Evolutionary conservation across 2,113 vertebrate genomes (phyloP), one percentile per base, ranked within the genome.

Genomic region (Hipposideros armiger): DNA sequence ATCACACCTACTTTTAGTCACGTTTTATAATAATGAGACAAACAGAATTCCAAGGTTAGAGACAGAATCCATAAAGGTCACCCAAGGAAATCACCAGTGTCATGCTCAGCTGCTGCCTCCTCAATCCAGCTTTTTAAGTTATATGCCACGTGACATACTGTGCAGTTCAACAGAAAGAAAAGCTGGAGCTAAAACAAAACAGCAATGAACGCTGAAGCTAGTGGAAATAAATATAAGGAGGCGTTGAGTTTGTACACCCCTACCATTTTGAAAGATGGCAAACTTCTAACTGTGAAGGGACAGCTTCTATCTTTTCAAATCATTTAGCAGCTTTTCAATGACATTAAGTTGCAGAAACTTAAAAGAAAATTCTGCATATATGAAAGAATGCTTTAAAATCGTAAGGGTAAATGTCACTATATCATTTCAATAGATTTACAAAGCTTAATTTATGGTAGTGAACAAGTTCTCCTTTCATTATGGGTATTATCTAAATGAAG

Each of bases 391-490:
- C 20, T 95, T 95, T 85, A 66, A 77, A 73, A 82, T 36, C 42
- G 42, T 56, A 45, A 93, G 36, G 62, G 13, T 66, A 70, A 85
- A 54, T 81, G 20, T 69, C 54, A 73, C 26, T 84, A 15, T 24
- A 52, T 40, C 1, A 82, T 36, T 80, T 88, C 69, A 73, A 69
- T 69, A 58, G 42, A 81, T 11, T 62, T 58, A 50, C 58, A 1
- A 91, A 85, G 2, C 74, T 85, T 81, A 77, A 96, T 73, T 54
- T 14, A 85, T 67, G 58, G 30, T n/a, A 96, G 32, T 95, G 40
- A 88, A 64, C 32, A 91, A 91, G 45, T 80, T 93, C 72, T 78
- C 2, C 72, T 91, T 91, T 97, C 14, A 69, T 87, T 76, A 85
- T 30, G 84, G 64, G 92, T 91, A 42, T 72, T 95, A 94, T 36